Conservation (phyloP, 2,113 vertebrate species). For the Hassar affinis region DNA sequence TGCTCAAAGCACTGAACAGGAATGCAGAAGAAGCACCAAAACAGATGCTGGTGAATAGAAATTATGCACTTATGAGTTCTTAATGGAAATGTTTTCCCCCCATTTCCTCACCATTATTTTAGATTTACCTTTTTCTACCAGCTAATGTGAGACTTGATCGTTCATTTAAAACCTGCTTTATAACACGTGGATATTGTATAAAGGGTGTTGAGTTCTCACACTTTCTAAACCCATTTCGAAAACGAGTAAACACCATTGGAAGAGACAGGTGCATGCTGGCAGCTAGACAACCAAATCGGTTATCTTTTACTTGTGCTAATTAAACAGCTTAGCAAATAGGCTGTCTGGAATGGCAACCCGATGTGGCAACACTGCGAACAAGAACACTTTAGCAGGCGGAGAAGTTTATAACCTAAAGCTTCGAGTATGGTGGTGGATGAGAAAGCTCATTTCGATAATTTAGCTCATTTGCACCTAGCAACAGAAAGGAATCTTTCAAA, state of each 20-base stretch:
- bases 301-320: background rate
- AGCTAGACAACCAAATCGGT: background rate
- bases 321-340: conserved; percentile 1
- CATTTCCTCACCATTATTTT: background rate
- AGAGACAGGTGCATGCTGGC: background rate
- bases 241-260: background rate
- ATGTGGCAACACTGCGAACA: background rate
- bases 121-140: background rate
- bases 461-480: background rate
- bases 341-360: background rate
- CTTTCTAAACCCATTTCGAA: background rate
- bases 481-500: background rate
- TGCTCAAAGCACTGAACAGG: no score
- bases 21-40: background rate
- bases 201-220: background rate
- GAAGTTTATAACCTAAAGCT: background rate
- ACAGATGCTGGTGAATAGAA: background rate
- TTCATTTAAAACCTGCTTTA: background rate
- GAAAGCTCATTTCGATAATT: background rate
- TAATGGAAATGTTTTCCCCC: no score
- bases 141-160: no score
- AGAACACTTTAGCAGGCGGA: background rate
- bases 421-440: background rate
- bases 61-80: background rate
- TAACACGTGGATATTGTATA: background rate